Percentiles rank a stretch among this genome's conserved stretches.
phyloP scores from a whole-genome alignment of 2,797 vertebrate species.

The Crenuchus spilurus region DNA sequence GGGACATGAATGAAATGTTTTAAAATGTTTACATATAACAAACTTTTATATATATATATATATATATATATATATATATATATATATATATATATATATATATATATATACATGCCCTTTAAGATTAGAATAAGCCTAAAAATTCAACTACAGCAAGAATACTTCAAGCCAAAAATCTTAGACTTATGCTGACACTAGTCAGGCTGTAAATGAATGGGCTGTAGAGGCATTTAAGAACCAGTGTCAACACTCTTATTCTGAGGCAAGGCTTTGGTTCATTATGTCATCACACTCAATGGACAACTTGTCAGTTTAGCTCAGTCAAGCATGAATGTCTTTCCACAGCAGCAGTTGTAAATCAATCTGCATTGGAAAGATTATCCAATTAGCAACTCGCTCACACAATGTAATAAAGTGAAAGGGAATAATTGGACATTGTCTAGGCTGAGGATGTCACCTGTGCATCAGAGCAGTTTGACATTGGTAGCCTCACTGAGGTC shows the following conservation, averaged over 20 bases:
- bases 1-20: too few relatives aligned
- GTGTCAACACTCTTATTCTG: not conserved
- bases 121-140: too few relatives aligned
- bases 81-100: too few relatives aligned
- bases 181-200: not conserved
- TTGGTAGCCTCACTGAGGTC: slow-evolving; percentile 10
- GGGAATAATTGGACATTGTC: slow-evolving; percentile 32
- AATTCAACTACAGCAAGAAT: too few relatives aligned
- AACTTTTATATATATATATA: too few relatives aligned
- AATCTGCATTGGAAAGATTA: slow-evolving; percentile 45
- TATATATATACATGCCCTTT: too few relatives aligned
- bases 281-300: slow-evolving; percentile 42
- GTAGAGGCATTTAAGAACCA: not conserved
- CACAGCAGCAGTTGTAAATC: slow-evolving; percentile 51
- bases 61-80: too few relatives aligned
- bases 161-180: not conserved
- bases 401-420: slow-evolving; percentile 50
- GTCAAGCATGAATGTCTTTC: slow-evolving; percentile 41
- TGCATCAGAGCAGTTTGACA: slow-evolving; percentile 37
- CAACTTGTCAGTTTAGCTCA: slow-evolving; percentile 46
- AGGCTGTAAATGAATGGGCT: not conserved
- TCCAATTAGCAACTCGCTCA: slow-evolving; percentile 54
- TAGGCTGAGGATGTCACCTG: slow-evolving; percentile 20
- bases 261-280: slow-evolving; percentile 32
- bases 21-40: too few relatives aligned